Conservation (phyloP, 2,888 invertebrate species). For the Drosophila infuscata region DNA sequence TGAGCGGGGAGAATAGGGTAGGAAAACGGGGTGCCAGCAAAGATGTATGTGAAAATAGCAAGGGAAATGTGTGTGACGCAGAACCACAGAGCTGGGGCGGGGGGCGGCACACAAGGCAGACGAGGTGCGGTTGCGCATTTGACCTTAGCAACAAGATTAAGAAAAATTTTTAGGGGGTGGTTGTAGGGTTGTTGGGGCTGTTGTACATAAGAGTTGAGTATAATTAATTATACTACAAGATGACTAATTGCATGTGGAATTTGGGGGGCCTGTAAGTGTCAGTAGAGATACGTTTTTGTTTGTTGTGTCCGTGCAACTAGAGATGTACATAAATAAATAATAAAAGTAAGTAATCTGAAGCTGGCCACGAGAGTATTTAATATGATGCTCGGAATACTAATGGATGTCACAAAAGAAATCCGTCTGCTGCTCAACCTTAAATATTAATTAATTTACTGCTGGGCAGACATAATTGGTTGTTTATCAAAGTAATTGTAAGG, state of each 20-base stretch:
- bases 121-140: constrained; percentile 12
- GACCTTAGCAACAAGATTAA: constrained; percentile 47
- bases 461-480: neutral
- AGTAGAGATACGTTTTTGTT: neutral
- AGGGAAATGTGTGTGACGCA: constrained; percentile 54
- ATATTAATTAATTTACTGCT: neutral
- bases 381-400: neutral
- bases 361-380: neutral
- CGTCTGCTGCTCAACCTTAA: neutral
- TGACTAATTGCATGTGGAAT: constrained; percentile 44
- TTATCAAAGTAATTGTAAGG: constrained; percentile 3
- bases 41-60: constrained; percentile 31
- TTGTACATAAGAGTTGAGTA: neutral
- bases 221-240: constrained; percentile 12
- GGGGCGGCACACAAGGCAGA: neutral
- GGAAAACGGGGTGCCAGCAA: constrained; percentile 5
- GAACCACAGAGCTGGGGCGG: neutral
- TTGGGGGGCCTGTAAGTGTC: neutral
- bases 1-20: neutral
- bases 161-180: neutral
- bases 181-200: neutral
- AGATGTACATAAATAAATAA: constrained; percentile 1
- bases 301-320: neutral
- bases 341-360: neutral
- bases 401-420: neutral